Evolutionary conservation across 2,888 invertebrate genomes (phyloP), one percentile per base, ranked within the genome.

Genomic region (Rhaphigaster nebulosa): DNA sequence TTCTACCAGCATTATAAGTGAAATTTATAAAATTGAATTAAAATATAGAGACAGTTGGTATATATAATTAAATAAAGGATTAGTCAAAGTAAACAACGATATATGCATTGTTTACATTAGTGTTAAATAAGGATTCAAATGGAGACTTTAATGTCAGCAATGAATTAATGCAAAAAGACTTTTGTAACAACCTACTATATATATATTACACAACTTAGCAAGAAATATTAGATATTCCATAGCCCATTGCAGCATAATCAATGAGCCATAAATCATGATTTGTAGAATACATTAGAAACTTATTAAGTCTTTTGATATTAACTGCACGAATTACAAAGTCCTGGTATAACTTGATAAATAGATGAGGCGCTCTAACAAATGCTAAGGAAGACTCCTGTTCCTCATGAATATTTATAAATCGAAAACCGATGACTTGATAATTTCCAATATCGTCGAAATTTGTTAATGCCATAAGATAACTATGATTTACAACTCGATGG

Each of bases 341-440:
- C 20, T 38, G 3, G 70, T 76, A 15, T 5, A 8, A 38, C 20
- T 38, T 76, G 70, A 76, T 76, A 38, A 76, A 76, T 76, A 38
- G 38, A n/a, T 20, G 38, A 34, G 12, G 70, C 70, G 70, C 38
- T 20, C 5, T 38, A 20, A 65, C 29, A 65, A 76, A 76, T 76
- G 34, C 70, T 20, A 20, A 76, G 70, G 70, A 6, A 38, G 70
- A 38, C 38, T 38, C 70, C 0, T 38, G 34, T 38, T 29, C 6
- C 70, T 76, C 23, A 76, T 76, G 70, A 76, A 76, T 76, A 76
- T 76, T 76, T 76, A 76, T 76, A 76, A 76, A 76, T 34, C 34
- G 34, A 38, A 38, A 76, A 76, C 70, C 70, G 38, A 76, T 76
- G 70, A 76, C 70, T 76, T 38, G 38, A 76, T 76, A 76, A 76